Base-by-base conservation (phyloP, 2,113 vertebrate genomes). In the Anhinga rufa region DNA sequence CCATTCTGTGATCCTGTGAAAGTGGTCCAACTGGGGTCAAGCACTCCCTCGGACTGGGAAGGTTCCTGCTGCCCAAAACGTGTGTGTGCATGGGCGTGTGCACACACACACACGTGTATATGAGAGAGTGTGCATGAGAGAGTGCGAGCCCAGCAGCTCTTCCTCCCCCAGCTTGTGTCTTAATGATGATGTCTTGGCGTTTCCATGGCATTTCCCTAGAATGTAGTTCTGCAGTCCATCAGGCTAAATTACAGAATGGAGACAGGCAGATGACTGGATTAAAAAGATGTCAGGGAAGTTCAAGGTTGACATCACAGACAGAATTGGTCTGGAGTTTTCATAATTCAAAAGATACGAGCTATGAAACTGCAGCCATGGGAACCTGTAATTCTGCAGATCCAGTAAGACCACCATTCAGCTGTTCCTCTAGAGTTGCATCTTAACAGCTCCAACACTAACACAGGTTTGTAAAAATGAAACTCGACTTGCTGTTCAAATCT, bases 211-310 rank as follows among this genome's bases (percentile, higher is more conserved):
- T 91, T 86, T 94, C 64, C 71, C 91, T 86, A 97, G 91, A 95
- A 97, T 94, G 97, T 13, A 71, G 75, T 29, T 92, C 95, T 96
- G 96, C 95, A 97, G 84, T 65, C 92, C 89, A 91, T 96, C 91
- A 93, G 84, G 78, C 78, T 88, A 86, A 90, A 93, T 92, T 91
- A 95, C 84, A 92, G 94, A 90, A 90, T 17, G 62, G 68, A 97
- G 91, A 96, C 93, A 91, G 87, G 93, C 96, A 95, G 82, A 96
- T 95, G 96, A 95, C 94, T 91, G 89, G 89, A 96, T 97, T 95
- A 97, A 96, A 97, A 92, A 97, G 93, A 96, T 94, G 91, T 96
- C 93, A 97, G 79, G 78, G 89, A 94, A 94, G 89, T 92, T 95
- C 89, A 89, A 89, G 78, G 96, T 83, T 96, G 96, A 97, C 91